These are phyloP conservation scores for Tringa solitaria DNA, from an alignment of 2,113 vertebrate species.

Conservation along the genomic window DNA sequence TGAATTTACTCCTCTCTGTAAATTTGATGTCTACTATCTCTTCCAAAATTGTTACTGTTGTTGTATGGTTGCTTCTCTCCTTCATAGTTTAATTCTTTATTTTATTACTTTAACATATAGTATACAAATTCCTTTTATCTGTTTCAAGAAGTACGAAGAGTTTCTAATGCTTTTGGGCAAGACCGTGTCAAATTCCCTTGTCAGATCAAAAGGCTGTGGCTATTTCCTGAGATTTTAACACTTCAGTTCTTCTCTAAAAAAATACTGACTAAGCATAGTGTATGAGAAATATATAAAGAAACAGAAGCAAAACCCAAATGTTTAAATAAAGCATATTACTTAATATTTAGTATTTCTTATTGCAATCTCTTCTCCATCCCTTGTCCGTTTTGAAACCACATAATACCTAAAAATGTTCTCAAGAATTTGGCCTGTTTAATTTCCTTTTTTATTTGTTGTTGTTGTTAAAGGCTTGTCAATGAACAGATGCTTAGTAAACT, in stretches of 20 bases:
- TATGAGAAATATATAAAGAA: background rate
- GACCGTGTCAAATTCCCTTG: background rate
- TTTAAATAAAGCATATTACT: background rate
- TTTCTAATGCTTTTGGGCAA: background rate
- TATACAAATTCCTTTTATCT: background rate
- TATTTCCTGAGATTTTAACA: background rate
- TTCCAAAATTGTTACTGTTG: background rate
- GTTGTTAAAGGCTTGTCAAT: background rate
- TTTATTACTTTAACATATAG: background rate
- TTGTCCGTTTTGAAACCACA: background rate
- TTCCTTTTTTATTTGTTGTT: background rate
- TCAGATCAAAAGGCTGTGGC: background rate
- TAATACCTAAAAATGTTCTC: background rate
- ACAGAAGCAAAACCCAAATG: background rate
- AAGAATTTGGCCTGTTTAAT: background rate
- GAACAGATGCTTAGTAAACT: background rate
- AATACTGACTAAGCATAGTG: background rate
- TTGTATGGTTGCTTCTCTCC: fast-evolving
- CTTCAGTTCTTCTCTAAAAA: background rate
- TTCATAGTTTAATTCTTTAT: background rate
- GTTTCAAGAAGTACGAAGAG: background rate
- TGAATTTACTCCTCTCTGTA: background rate
- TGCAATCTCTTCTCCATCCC: background rate
- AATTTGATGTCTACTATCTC: background rate
- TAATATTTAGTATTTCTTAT: background rate